Base-by-base conservation (phyloP, 2,797 vertebrate species). In the Scolopax bukidnonensis region DNA sequence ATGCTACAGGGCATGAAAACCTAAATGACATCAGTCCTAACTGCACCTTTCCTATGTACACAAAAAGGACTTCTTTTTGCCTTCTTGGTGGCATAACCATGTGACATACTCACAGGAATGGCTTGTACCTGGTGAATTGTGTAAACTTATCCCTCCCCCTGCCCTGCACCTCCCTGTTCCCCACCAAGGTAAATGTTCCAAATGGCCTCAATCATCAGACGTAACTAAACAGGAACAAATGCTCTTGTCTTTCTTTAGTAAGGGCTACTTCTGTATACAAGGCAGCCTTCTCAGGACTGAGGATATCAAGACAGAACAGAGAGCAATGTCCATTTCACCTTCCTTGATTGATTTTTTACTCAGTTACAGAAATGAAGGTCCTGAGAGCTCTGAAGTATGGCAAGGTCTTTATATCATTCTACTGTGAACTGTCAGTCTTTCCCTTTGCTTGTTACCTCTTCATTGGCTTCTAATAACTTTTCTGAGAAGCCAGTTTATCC, bases 381-480 rank as follows among this genome's bases (percentile, higher is more conserved):
- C 43, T 94, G 63, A 90, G 81, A 84, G 36, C 63, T 89, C 83
- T 70, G 80, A 91, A 88, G 93, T 68, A 63, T 60, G 41, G 28
- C 38, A 36, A 82, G 41, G 38, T 82, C 87, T 90, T 93, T 88
- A 74, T 28, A 80, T 63, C 40, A 69, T 63, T 82, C 83, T 82
- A 67, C 0, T 1, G 70, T 38, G 81, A 79, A 73, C 30, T 4
- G 3, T 56, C 76, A 80, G 50, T 67, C 41, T 84, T 93, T 57
- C 57, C 54, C 24, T 90, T 94, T 86, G 79, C 69, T 90, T 91
- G 51, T 94, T 90, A 94, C n/a, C 43, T 82, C 77, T 87, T 47
- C 47, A 30, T 43, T 93, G 86, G 75, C 83, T 93, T 92, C 77
- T 79, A 86, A 93, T 88, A 91, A 96, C 86, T 74, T 92, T 92